Base-by-base conservation (phyloP, 2,113 vertebrate genomes). In the Vimba vimba region DNA sequence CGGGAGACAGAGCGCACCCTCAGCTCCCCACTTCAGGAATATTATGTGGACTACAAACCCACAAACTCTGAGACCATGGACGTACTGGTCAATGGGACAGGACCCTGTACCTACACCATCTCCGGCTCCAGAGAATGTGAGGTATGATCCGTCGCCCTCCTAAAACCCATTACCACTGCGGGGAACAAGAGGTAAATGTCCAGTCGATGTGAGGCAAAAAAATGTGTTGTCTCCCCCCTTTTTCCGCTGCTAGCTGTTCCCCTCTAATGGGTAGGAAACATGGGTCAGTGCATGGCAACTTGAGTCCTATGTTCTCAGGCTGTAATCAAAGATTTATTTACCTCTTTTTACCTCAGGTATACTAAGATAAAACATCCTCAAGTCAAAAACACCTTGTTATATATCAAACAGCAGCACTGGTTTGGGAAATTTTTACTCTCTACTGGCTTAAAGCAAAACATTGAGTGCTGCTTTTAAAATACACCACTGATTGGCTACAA, bases 1-100 rank as follows among this genome's bases (percentile, higher is more conserved):
- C 93, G 96, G 77, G 97, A 98, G 91, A 96, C 95, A 0, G 97
- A 97, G 90, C 96, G 97, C 93, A 96, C 98, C 89, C 95, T 98
- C 91, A 98, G 95, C 93, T 97, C 97, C 69, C 97, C 98, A 45
- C 96, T 99, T 91, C 98, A 99, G 96, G 98, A 99, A 95, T 99
- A 99, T 94, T 99, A 99, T 91, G 97, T 99, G 96, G 97, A 99
- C 97, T 99, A 99, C 96, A 99, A 99, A 93, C 97, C 97, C 89
- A 96, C 97, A 91, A 97, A 98, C 96, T 97, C 98, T 93, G 98
- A 98, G 95, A 96, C 97, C 95, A 96, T 98, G 97, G 98, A 99
- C 95, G 96, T 99, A 96, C 96, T 98, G 68, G 97, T 98, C 91
- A 99, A 99, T 92, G 98, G 98, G 94, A 97, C 97, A 91, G 97